Percentiles rank a stretch among this genome's conserved stretches.
Evolutionary conservation across 2,797 vertebrate genomes (phyloP).

Genomic region (Caiman crocodilus): DNA sequence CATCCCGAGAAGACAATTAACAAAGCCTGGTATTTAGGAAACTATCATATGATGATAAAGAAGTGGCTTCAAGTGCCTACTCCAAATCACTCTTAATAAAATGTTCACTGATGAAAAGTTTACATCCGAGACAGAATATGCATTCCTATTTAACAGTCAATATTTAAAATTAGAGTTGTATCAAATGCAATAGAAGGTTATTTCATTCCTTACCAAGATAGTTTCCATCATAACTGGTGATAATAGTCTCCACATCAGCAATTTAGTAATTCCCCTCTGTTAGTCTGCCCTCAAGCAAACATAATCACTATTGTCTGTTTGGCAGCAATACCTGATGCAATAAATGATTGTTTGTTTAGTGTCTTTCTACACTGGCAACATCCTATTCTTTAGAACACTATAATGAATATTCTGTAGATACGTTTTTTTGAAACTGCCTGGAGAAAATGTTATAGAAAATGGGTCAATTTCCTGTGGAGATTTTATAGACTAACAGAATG

Average conservation of each 20-base stretch:
- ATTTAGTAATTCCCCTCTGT: background rate
- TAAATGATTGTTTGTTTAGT: background rate
- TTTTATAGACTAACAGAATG: slow-evolving; percentile 13
- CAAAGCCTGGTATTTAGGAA: background rate
- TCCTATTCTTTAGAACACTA: background rate
- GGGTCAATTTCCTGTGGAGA: background rate
- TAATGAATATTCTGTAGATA: background rate
- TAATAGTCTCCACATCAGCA: background rate
- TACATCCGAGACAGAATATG: background rate
- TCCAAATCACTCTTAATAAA: background rate
- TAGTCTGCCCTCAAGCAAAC: background rate
- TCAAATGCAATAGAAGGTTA: background rate
- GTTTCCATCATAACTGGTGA: background rate
- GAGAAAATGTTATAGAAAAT: background rate
- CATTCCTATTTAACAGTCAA: background rate
- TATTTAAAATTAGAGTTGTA: background rate
- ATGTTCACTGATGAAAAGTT: background rate
- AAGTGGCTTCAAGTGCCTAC: background rate
- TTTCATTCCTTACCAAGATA: background rate
- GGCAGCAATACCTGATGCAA: rapidly evolving
- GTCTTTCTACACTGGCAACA: background rate
- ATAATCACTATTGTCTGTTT: background rate
- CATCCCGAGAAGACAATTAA: background rate
- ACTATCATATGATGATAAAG: rapidly evolving
- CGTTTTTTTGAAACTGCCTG: background rate